These are phyloP conservation scores for Elephas maximus DNA, from an alignment of 2,113 vertebrate species.

Conservation along the genomic window DNA sequence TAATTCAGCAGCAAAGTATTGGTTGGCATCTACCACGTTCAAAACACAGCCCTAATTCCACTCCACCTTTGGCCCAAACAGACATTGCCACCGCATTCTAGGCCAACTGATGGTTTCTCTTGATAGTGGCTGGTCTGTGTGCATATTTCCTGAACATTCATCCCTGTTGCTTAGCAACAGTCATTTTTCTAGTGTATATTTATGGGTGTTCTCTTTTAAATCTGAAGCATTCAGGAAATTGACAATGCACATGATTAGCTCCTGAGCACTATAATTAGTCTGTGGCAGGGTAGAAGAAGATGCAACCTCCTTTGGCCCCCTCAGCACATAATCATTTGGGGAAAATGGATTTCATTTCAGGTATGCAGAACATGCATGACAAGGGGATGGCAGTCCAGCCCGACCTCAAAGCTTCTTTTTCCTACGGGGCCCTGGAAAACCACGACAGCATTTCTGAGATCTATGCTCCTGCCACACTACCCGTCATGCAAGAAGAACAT, in stretches of 20 bases:
- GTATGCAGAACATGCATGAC: constrained; percentile 95
- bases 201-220: not conserved
- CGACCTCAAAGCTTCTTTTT: constrained; percentile 95
- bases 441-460: constrained; percentile 91
- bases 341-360: constrained; percentile 86
- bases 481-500: constrained; percentile 89
- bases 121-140: constrained; percentile 25
- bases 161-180: constrained; percentile 73
- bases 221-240: constrained; percentile 21
- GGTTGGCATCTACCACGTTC: constrained; percentile 74
- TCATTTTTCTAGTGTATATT: not conserved
- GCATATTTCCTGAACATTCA: constrained; percentile 43
- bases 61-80: not conserved
- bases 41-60: not conserved
- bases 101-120: not conserved
- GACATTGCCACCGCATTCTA: not conserved
- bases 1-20: not conserved
- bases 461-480: constrained; percentile 89
- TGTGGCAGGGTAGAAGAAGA: not conserved
- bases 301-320: not conserved
- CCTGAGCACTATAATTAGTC: not conserved
- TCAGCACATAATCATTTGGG: not conserved
- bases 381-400: constrained; percentile 94
- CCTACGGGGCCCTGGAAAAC: constrained; percentile 96
- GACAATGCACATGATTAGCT: not conserved